phyloP scores from a whole-genome alignment of 1,140 invertebrate genomes.

The Cotesia glomerata region DNA sequence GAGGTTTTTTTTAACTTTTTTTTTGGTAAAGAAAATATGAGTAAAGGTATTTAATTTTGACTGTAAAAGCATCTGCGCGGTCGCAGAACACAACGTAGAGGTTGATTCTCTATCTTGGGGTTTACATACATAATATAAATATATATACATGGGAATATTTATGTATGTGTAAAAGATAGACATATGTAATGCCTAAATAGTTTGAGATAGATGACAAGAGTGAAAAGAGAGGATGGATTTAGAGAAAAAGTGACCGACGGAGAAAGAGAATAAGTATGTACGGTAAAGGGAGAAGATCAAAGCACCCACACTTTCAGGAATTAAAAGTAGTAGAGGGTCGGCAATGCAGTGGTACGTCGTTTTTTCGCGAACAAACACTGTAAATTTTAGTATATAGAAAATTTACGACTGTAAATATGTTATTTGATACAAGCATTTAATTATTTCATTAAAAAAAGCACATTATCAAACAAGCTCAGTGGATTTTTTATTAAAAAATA shows the following conservation, averaged over 20 bases:
- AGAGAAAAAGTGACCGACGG: not conserved
- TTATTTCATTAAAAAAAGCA: too few species aligned
- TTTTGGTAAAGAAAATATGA: not conserved
- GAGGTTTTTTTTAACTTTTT: too few species aligned
- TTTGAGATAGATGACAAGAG: not conserved
- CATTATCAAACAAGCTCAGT: too few species aligned
- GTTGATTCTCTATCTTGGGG: too few species aligned
- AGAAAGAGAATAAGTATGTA: not conserved
- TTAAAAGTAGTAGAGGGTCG: slow-evolving; percentile 16
- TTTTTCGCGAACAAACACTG: slow-evolving; percentile 6
- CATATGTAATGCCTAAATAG: too few species aligned
- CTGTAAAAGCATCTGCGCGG: not conserved
- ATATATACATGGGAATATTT: too few species aligned
- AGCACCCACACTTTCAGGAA: slow-evolving; percentile 15
- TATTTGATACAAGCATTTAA: too few species aligned
- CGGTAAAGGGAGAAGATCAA: not conserved
- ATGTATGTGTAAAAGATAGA: too few species aligned
- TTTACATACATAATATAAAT: too few species aligned
- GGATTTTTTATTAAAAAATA: too few species aligned
- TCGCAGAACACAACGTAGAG: not conserved
- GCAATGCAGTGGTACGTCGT: slow-evolving; percentile 34
- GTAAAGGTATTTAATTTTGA: not conserved
- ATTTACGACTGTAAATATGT: not conserved
- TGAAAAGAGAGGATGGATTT: not conserved
- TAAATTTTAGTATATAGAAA: not conserved